phyloP scores from a whole-genome alignment of 2,113 vertebrate genomes.

The Plecotus auritus region DNA sequence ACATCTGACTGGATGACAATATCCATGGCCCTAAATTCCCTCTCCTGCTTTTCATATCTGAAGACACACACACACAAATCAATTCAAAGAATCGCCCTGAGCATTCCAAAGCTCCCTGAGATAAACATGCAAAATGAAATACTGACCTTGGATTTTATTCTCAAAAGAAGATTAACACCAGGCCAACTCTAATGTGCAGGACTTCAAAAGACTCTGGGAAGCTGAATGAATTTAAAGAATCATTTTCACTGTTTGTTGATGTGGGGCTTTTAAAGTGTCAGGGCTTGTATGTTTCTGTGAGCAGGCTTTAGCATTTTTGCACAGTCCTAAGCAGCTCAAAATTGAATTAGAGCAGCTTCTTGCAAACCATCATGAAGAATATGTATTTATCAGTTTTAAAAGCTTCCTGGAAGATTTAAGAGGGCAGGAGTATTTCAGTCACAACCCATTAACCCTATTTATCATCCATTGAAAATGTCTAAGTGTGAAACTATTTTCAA shows the following conservation, averaged over 20 bases:
- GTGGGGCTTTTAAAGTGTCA: neutral
- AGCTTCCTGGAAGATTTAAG: constrained; percentile 66
- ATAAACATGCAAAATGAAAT: constrained; percentile 38
- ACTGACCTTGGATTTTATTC: constrained; percentile 5
- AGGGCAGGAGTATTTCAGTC: constrained; percentile 59
- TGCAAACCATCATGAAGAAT: constrained; percentile 42
- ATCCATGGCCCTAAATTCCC: neutral
- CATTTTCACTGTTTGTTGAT: neutral
- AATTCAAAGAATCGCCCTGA: neutral
- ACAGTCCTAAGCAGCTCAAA: constrained; percentile 55
- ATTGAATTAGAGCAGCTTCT: constrained; percentile 31
- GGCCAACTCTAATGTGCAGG: neutral
- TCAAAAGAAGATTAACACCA: constrained; percentile 29
- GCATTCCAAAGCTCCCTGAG: neutral
- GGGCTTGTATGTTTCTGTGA: constrained; percentile 31
- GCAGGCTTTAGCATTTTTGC: constrained; percentile 43
- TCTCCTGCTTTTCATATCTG: neutral
- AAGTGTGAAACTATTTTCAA: constrained; percentile 65
- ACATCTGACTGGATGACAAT: neutral
- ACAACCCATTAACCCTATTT: constrained; percentile 70
- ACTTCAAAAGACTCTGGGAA: constrained; percentile 25
- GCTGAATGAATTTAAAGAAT: neutral
- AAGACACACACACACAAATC: neutral
- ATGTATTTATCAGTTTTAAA: constrained; percentile 54
- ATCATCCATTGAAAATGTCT: constrained; percentile 60